Evolutionary conservation across 2,797 vertebrate species (phyloP), one percentile per base, ranked within the genome.

Genomic region (Spea hammondii): DNA sequence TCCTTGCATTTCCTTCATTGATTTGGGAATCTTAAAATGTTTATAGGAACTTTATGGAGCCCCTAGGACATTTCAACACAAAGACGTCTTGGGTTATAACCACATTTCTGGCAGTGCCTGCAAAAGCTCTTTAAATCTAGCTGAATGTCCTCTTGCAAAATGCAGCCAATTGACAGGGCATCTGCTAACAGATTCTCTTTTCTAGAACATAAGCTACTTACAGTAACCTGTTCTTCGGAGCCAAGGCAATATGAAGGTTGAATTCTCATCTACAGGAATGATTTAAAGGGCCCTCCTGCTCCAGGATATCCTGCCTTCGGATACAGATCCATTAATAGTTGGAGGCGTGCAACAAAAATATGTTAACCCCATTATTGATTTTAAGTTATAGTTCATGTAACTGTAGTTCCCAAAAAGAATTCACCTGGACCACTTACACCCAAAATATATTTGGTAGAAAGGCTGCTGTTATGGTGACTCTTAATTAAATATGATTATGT

Each of bases 11-110:
- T 75, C 66, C 72, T 75, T 80, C 57, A 75, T 46, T 70, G 72
- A 53, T 75, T 65, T 80, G 72, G 72, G 72, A 80, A 70, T 75
- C 72, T 74, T 80, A 75, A 80, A 75, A 75, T 75, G 65, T 80
- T 80, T 80, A 80, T 80, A 70, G 72, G 59, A 71, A 70, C 62
- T 75, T 80, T 75, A 75, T 75, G 50, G 72, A 80, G 50, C 78
- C 78, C 72, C 51, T 17, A 75, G 66, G 78, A 79, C 78, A 70
- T 79, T 79, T 74, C 78, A 74, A 11, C 78, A 74, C 65, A 79
- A 79, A 74, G 65, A 80, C 51, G 59, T 80, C 74, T 70, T 70
- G 72, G 78, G 67, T 74, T 65, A 71, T 73, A 73, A 65, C 62
- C 12, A 59, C 70, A 75, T 70, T 80, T 80, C 78, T 80, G 78